These are phyloP conservation scores for Nasalis larvatus DNA, from an alignment of 2,113 vertebrate species.

Conservation along the genomic window DNA sequence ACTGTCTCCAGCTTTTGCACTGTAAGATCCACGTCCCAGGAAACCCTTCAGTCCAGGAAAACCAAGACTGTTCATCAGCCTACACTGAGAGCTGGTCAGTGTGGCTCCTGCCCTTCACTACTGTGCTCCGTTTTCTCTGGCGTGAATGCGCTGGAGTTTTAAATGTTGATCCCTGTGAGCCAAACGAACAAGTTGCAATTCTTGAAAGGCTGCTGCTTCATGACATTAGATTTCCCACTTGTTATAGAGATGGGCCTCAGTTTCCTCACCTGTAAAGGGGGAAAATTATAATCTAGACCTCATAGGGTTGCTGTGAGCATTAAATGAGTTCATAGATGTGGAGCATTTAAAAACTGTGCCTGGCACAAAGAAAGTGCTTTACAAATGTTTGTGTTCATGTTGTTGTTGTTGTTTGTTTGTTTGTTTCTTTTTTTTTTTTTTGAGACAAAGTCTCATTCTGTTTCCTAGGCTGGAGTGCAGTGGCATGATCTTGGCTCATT, in stretches of 20 bases:
- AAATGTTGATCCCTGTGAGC: not conserved
- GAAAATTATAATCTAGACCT: not conserved
- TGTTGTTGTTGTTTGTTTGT: not conserved
- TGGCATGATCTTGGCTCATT: not conserved
- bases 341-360: not conserved
- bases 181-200: not conserved
- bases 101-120: not conserved
- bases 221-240: not conserved
- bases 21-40: not conserved
- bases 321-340: not conserved
- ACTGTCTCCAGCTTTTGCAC: not conserved
- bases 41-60: not conserved
- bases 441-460: not conserved
- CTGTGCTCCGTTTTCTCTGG: not conserved
- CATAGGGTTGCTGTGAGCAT: not conserved
- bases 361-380: not conserved
- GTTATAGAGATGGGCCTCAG: not conserved
- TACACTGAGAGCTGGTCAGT: not conserved
- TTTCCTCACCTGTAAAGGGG: not conserved
- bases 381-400: not conserved
- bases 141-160: not conserved
- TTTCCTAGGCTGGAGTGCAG: not conserved
- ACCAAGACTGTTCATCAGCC: not conserved
- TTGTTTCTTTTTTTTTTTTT: not conserved
- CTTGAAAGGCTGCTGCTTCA: not conserved